A percentile compares a stretch with the other conserved stretches of the same genome.
Evolutionary conservation across 1,140 invertebrate species (phyloP).

Genomic region (Bombus difficillimus): DNA sequence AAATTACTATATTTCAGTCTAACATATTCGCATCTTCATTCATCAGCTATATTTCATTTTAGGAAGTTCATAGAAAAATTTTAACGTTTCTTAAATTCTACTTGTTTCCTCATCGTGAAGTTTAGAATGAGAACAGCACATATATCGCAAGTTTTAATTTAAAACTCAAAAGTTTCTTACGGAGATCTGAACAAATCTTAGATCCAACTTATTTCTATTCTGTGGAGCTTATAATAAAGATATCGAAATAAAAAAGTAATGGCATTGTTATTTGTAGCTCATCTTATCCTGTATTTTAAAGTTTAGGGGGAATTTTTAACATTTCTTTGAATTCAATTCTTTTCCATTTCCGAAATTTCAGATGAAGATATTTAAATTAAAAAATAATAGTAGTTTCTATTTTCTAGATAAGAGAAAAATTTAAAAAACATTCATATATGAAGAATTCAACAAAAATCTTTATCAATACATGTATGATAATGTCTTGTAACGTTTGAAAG

Average conservation of each 20-base stretch:
- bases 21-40: background rate
- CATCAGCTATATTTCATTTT: background rate
- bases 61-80: background rate
- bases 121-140: background rate
- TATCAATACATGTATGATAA: too few relatives aligned
- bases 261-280: background rate
- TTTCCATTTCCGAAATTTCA: too few relatives aligned
- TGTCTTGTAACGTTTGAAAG: too few relatives aligned
- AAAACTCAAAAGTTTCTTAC: too few relatives aligned
- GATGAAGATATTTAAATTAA: too few relatives aligned
- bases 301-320: too few relatives aligned
- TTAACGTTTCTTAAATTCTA: background rate
- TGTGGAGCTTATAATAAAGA: background rate
- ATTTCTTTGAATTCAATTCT: too few relatives aligned
- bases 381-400: background rate
- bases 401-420: background rate
- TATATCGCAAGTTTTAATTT: background rate
- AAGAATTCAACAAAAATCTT: too few relatives aligned
- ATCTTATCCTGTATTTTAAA: too few relatives aligned
- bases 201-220: background rate
- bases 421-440: too few relatives aligned
- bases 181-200: too few relatives aligned
- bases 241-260: background rate
- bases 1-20: background rate
- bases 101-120: background rate